Percentiles rank a stretch among this genome's conserved stretches.
phyloP scores from a whole-genome alignment of 2,797 vertebrate species.

The Tokudaia muenninki region DNA sequence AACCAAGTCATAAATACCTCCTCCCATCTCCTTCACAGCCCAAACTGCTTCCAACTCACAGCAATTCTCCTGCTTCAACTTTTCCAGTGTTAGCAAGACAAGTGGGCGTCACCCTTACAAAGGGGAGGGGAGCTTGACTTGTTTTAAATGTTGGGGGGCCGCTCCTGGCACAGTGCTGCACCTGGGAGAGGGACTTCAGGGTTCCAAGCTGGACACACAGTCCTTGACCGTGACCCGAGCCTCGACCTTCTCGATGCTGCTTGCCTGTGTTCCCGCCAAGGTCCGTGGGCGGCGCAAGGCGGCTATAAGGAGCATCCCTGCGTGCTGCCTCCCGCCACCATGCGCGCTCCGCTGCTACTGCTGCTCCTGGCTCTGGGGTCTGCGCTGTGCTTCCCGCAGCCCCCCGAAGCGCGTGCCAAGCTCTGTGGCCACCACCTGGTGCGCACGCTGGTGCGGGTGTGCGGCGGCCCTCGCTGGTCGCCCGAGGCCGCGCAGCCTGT shows the following conservation, averaged over 20 bases:
- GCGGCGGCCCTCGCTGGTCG: conserved; percentile 78
- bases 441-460: conserved; percentile 63
- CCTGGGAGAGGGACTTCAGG: not conserved
- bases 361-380: conserved; percentile 45
- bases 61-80: not conserved
- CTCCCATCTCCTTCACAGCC: not conserved
- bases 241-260: conserved; percentile 26
- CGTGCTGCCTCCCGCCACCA: not conserved
- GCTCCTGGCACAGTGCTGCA: not conserved
- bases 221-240: not conserved
- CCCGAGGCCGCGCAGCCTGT: not conserved
- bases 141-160: not conserved
- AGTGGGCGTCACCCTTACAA: not conserved
- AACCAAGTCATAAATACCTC: not conserved
- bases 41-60: not conserved
- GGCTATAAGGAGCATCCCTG: conserved; percentile 33
- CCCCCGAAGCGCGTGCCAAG: not conserved
- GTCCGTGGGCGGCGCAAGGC: not conserved
- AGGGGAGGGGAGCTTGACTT: not conserved
- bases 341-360: conserved; percentile 60
- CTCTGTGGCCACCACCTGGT: conserved; percentile 74
- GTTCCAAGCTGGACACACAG: not conserved
- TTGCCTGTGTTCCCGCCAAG: conserved; percentile 54
- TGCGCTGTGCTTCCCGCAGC: not conserved
- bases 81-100: not conserved